These are phyloP conservation scores for Meloidogyne hapla DNA, from an alignment of 1,140 invertebrate genomes.

Conservation along the genomic window DNA sequence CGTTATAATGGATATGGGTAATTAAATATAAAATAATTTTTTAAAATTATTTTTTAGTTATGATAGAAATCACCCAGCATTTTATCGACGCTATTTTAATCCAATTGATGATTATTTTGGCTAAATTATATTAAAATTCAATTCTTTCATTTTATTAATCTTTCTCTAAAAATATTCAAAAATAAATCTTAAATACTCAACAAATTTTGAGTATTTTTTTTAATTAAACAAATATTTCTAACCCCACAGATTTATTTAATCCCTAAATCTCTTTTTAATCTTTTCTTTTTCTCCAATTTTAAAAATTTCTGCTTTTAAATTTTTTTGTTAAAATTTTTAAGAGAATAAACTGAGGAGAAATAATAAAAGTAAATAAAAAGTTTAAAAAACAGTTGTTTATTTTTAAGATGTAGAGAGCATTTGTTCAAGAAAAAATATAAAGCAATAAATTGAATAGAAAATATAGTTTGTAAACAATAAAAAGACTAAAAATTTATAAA, in stretches of 20 bases:
- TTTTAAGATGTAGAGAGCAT: not conserved
- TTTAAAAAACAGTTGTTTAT: not conserved
- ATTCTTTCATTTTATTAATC: no score
- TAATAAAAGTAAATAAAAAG: not conserved
- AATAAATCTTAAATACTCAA: not conserved
- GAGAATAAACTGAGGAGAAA: not conserved
- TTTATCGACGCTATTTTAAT: conserved; percentile 19
- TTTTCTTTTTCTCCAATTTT: not conserved
- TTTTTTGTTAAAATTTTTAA: not conserved
- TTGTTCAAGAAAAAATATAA: not conserved
- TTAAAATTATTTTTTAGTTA: conserved; percentile 4
- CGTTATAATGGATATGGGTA: conserved; percentile 30
- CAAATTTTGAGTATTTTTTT: conserved; percentile 1
- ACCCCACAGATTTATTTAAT: no score
- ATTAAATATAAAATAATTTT: not conserved
- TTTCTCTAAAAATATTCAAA: no score
- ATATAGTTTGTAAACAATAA: not conserved
- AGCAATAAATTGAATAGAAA: not conserved
- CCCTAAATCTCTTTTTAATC: not conserved
- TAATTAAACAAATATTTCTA: not conserved
- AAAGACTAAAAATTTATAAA: not conserved
- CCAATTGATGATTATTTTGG: conserved; percentile 30
- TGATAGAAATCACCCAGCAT: conserved; percentile 21
- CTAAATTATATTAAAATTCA: conserved; percentile 1
- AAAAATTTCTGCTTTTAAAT: no score